Evolutionary conservation across 2,888 invertebrate genomes (phyloP), one percentile per base, ranked within the genome.

Genomic region (Parnassius glacialis): DNA sequence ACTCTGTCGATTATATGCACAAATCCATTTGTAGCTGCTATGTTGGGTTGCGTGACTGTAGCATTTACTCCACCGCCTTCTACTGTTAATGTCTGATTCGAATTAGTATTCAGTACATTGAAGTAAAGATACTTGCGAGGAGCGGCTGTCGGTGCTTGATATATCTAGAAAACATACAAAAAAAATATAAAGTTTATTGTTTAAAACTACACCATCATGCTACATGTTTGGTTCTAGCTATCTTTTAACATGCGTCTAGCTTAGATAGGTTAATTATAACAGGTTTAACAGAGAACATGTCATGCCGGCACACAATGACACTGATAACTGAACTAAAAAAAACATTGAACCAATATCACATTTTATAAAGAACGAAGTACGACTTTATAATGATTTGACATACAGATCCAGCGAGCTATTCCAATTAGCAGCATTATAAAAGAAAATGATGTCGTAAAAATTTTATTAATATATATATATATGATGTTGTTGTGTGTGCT

Each of bases 31-130:
- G 96, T 97, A 43, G 97, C 97, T 0, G 97, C 97, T 59, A 98
- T 95, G 81, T 98, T 97, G 0, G 97, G 94, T 70, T 96, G 95
- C 43, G 96, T 93, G 59, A 98, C 95, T 0, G 97, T 96, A 2
- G 98, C 97, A 75, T 97, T 97, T 1, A 98, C 97, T 25, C 98
- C 97, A 11, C 97, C 97, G 2, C 97, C 97, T 84, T 98, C 97
- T 0, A 98, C 97, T 0, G 97, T 97, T 72, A 97, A 89, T 0
- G 95, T 96, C 75, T 95, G 93, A 71, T 94, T 95, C 65, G 93
- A 93, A 50, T 94, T 94, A 12, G 92, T 92, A 65, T 92, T 93
- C 64, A 95, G 85, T 12, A 97, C 94, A 84, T 97, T 96, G 92
- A 97, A 97, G 87, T 96, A 97, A 54, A 98, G 92, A 80, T 95